A percentile compares a stretch with the other conserved stretches of the same genome.
Conservation (phyloP, 1,140 invertebrate species). For the Zeugodacus cucurbitae region DNA sequence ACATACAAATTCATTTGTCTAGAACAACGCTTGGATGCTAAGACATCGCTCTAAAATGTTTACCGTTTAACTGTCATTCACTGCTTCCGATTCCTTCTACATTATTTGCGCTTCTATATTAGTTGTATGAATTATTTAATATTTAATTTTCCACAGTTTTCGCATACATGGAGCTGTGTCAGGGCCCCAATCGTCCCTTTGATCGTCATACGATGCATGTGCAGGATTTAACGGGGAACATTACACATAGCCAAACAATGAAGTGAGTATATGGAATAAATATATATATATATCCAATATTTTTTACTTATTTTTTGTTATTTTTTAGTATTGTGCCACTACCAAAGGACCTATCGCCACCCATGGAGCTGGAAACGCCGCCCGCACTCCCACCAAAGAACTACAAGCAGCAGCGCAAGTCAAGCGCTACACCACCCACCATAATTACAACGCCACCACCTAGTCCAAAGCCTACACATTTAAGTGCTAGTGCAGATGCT, state of each 20-base stretch:
- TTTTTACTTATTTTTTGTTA: neutral
- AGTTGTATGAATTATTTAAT: neutral
- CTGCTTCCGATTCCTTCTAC: neutral
- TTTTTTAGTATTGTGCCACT: constrained; percentile 53
- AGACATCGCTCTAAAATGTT: neutral
- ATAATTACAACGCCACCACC: constrained; percentile 60
- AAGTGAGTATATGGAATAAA: constrained; percentile 52
- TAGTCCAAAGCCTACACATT: constrained; percentile 57
- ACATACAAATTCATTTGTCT: neutral
- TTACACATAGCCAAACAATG: constrained; percentile 64
- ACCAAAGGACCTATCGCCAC: constrained; percentile 57
- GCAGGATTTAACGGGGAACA: constrained; percentile 72
- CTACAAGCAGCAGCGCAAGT: constrained; percentile 53
- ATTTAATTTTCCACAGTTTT: constrained; percentile 77
- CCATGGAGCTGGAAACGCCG: constrained; percentile 68
- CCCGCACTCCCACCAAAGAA: constrained; percentile 84
- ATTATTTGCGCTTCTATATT: neutral
- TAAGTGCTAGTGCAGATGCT: constrained; percentile 39
- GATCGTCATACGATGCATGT: constrained; percentile 81
- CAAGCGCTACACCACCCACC: constrained; percentile 45
- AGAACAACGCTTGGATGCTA: neutral
- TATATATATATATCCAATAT: no score
- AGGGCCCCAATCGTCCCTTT: constrained; percentile 73
- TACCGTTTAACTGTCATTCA: neutral
- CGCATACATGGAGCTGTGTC: constrained; percentile 96